phyloP scores from a whole-genome alignment of 2,797 vertebrate species.

The Mallotus villosus region DNA sequence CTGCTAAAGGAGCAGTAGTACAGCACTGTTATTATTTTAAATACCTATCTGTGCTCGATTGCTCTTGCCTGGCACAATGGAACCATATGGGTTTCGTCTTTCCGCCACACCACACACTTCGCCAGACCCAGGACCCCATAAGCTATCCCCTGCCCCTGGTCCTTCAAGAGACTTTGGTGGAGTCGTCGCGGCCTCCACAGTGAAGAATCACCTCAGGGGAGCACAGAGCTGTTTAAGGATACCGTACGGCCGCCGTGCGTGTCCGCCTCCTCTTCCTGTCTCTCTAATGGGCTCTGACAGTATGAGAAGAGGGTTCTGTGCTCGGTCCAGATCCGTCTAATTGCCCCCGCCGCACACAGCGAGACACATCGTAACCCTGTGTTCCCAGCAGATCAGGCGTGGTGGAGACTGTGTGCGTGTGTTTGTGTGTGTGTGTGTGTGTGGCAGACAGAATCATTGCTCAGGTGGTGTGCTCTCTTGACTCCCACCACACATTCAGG shows the following conservation, averaged over 20 bases:
- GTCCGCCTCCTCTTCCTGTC: constrained; percentile 44
- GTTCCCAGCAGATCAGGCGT: constrained; percentile 90
- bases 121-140: too few species aligned
- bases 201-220: constrained; percentile 41
- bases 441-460: constrained; percentile 90
- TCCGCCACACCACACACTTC: not conserved
- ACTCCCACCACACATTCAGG: constrained; percentile 88
- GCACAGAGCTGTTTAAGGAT: constrained; percentile 35
- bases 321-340: constrained; percentile 78
- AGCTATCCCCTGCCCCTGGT: too few species aligned
- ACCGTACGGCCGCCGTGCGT: constrained; percentile 33
- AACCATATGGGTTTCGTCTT: not conserved
- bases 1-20: not conserved
- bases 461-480: constrained; percentile 92
- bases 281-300: constrained; percentile 71
- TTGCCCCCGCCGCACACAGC: constrained; percentile 75
- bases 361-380: constrained; percentile 79
- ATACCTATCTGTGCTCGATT: not conserved
- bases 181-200: constrained; percentile 4
- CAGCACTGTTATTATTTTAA: not conserved
- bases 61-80: not conserved
- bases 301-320: constrained; percentile 77
- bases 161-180: too few species aligned
- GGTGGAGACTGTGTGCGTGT: constrained; percentile 72
- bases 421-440: constrained; percentile 2